Evolutionary conservation across 2,888 invertebrate species (phyloP).

Genomic region (Ectemnius cavifrons): DNA sequence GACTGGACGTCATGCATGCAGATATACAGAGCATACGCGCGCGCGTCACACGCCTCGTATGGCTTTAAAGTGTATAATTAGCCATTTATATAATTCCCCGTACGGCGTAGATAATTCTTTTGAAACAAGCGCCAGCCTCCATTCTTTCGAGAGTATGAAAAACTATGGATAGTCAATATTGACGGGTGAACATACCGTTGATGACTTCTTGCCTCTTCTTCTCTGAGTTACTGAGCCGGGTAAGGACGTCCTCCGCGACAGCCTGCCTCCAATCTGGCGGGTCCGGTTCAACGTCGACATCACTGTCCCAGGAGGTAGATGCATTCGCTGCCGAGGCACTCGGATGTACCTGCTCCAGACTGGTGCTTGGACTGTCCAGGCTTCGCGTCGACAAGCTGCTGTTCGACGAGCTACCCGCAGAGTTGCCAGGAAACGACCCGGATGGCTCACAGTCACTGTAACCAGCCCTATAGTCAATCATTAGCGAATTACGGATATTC

Average conservation of each 20-base stretch:
- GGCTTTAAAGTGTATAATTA: background rate
- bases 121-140: too few relatives aligned
- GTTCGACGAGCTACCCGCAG: slow-evolving; percentile 76
- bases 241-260: slow-evolving; percentile 86
- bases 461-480: slow-evolving; percentile 70
- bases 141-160: slow-evolving; percentile 32
- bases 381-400: slow-evolving; percentile 76
- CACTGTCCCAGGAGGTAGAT: slow-evolving; percentile 79
- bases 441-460: slow-evolving; percentile 75
- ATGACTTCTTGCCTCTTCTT: slow-evolving; percentile 95
- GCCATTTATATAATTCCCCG: background rate
- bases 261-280: slow-evolving; percentile 89
- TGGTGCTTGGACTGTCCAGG: slow-evolving; percentile 87
- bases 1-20: slow-evolving; percentile 3
- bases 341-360: slow-evolving; percentile 83
- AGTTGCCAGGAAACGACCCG: slow-evolving; percentile 74
- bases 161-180: too few relatives aligned
- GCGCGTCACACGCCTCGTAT: background rate
- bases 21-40: slow-evolving; percentile 8
- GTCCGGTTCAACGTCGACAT: slow-evolving; percentile 82
- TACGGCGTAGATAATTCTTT: too few relatives aligned
- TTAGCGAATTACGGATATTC: slow-evolving; percentile 58
- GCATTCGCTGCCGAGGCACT: slow-evolving; percentile 67
- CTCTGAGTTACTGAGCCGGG: slow-evolving; percentile 87
- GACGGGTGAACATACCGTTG: slow-evolving; percentile 82